These are phyloP conservation scores for Chrysina gloriosa DNA, from an alignment of 2,888 invertebrate species.

Conservation along the genomic window DNA sequence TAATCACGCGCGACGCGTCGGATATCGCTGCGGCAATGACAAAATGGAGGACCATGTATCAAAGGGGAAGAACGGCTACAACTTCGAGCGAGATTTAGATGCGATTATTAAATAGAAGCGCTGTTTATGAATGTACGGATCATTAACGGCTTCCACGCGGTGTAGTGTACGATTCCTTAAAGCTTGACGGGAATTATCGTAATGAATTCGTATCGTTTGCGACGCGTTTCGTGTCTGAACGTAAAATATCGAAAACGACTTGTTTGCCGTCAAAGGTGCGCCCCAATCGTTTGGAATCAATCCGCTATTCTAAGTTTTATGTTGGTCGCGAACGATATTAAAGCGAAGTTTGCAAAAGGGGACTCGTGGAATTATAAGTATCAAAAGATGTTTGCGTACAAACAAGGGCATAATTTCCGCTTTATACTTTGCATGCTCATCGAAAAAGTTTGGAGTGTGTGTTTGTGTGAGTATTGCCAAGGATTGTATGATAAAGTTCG, in stretches of 20 bases:
- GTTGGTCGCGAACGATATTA: not conserved
- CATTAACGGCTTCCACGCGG: not conserved
- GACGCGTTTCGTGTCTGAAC: not conserved
- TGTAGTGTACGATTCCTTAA: not conserved
- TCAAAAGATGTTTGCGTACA: not conserved
- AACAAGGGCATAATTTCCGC: too few species aligned
- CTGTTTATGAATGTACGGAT: not conserved
- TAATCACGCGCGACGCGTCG: constrained; percentile 8
- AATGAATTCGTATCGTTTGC: not conserved
- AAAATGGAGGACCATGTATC: constrained; percentile 4
- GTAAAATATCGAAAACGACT: not conserved
- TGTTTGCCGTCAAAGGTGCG: not conserved
- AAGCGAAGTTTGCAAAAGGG: not conserved
- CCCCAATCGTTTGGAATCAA: not conserved
- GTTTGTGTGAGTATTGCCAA: too few species aligned
- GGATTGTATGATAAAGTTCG: too few species aligned
- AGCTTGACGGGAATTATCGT: not conserved
- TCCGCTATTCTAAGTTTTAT: too few species aligned
- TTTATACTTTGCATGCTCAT: too few species aligned
- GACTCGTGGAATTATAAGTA: not conserved
- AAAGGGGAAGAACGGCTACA: not conserved
- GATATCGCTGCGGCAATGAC: not conserved
- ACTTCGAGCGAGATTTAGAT: not conserved
- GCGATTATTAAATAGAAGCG: constrained; percentile 9
- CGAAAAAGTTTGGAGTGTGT: too few species aligned